Conservation (phyloP, 2,113 vertebrate species). For the Cinclus cinclus region DNA sequence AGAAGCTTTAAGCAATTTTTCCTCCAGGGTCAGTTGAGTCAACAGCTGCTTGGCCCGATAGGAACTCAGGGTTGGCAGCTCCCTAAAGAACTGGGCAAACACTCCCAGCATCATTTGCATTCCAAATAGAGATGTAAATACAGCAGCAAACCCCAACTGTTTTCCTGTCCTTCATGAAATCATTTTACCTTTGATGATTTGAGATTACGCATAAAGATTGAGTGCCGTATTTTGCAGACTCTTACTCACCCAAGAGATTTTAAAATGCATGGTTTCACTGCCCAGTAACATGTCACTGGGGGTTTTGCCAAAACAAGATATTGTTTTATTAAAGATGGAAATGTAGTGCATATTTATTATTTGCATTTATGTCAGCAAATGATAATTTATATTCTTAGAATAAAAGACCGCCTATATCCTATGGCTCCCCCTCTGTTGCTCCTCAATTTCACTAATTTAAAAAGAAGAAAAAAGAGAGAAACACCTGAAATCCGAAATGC, state of each 20-base stretch:
- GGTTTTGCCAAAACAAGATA: neutral
- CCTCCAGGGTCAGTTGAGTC: conserved; percentile 36
- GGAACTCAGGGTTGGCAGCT: conserved; percentile 16
- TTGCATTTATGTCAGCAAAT: neutral
- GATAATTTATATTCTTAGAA: neutral
- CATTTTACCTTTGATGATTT: neutral
- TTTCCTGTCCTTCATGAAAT: neutral
- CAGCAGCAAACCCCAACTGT: neutral
- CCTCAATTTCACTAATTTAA: neutral
- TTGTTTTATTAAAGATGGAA: neutral
- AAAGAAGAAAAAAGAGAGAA: neutral
- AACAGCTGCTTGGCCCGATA: neutral
- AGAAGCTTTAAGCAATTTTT: neutral
- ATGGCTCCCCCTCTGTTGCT: neutral
- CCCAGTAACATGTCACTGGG: neutral
- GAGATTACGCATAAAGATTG: neutral
- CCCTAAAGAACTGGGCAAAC: neutral
- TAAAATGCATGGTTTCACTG: neutral
- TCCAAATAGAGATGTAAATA: conserved; percentile 24
- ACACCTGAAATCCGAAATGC: neutral
- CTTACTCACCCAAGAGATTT: neutral
- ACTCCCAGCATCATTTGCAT: neutral
- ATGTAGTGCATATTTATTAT: neutral
- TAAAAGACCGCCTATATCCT: neutral
- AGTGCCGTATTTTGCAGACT: neutral